Percentiles rank a stretch among this genome's conserved stretches.
phyloP scores from a whole-genome alignment of 2,113 vertebrate species.

The Calcarius ornatus region DNA sequence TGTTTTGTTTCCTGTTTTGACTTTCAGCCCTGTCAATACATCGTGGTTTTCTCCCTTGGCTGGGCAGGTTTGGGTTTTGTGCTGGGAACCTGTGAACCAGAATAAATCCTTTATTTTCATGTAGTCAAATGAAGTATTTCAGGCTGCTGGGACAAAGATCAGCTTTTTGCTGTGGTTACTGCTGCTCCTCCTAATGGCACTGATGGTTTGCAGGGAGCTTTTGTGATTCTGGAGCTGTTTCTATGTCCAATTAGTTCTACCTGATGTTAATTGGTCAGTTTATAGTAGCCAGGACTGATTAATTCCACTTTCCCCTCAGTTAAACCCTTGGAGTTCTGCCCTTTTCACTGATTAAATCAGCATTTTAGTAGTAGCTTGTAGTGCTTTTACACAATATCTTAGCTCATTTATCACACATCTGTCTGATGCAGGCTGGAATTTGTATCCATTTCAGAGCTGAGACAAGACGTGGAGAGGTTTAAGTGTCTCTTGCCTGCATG shows the following conservation, averaged over 20 bases:
- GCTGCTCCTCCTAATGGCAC: background rate
- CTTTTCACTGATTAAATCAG: constrained; percentile 4
- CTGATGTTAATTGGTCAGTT: background rate
- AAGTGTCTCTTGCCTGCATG: background rate
- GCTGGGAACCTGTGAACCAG: background rate
- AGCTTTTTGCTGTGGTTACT: background rate
- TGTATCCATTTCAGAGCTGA: background rate
- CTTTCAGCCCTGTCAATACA: background rate
- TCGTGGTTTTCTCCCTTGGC: background rate
- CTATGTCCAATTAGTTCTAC: background rate
- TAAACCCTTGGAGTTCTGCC: background rate
- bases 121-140: background rate
- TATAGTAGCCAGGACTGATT: background rate
- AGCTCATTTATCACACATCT: background rate
- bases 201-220: background rate
- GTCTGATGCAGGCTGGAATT: background rate
- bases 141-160: background rate
- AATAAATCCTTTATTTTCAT: background rate
- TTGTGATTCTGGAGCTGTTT: background rate
- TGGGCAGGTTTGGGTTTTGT: background rate
- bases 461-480: background rate
- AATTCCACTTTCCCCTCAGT: background rate
- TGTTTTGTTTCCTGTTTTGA: background rate
- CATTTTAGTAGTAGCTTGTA: background rate
- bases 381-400: background rate